Conservation (phyloP, 2,113 vertebrate genomes). For the Hylia prasina region DNA sequence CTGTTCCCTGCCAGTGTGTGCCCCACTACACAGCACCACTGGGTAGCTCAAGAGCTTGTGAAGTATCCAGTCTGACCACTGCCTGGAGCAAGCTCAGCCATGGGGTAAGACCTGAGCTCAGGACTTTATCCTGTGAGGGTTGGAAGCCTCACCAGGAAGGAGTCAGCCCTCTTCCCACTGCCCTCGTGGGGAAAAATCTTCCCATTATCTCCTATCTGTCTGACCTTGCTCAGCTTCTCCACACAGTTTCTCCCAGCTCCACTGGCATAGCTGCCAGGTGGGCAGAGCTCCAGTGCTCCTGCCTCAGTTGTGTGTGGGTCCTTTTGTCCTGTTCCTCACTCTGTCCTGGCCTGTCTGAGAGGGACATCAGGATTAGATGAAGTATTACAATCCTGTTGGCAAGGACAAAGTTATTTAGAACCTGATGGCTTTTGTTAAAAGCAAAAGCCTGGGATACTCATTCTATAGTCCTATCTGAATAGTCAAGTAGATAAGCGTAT, state of each 20-base stretch:
- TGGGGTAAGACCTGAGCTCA: neutral
- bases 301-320: rapidly evolving
- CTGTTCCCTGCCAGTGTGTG: neutral
- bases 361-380: neutral
- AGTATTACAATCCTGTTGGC: neutral
- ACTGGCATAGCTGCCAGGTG: rapidly evolving
- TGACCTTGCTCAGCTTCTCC: neutral
- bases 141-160: neutral
- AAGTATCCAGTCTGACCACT: neutral
- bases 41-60: neutral
- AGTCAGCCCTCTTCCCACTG: rapidly evolving
- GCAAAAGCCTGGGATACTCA: neutral
- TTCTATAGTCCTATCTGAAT: neutral
- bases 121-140: neutral
- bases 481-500: neutral
- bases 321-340: neutral
- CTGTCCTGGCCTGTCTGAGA: neutral
- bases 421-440: neutral
- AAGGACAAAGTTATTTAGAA: neutral
- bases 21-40: rapidly evolving
- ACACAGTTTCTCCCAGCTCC: neutral
- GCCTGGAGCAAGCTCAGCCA: neutral
- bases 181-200: rapidly evolving
- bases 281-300: neutral
- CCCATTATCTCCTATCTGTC: no score